Conservation (phyloP, 2,888 invertebrate genomes). For the Ceriagrion tenellum region DNA sequence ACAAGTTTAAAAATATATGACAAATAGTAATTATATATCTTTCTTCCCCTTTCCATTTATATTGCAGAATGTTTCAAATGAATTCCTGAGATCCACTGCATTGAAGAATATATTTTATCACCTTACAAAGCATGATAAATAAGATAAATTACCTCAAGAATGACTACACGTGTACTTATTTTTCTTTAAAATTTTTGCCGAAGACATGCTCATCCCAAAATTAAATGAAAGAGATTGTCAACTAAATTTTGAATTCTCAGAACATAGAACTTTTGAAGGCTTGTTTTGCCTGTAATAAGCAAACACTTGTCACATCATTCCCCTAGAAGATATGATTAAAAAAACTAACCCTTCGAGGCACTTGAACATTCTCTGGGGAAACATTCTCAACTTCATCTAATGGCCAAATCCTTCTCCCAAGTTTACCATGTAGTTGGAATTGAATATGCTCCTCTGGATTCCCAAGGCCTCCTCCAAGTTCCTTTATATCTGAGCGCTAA, state of each 20-base stretch:
- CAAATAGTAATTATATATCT: constrained; percentile 28
- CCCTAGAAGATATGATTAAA: constrained; percentile 11
- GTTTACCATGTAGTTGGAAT: constrained; percentile 30
- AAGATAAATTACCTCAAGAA: constrained; percentile 29
- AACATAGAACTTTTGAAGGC: background rate
- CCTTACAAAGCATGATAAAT: background rate
- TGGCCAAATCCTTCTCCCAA: constrained; percentile 28
- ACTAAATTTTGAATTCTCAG: background rate
- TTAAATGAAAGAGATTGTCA: background rate
- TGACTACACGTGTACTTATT: background rate
- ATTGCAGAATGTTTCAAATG: background rate
- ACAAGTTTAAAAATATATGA: constrained; percentile 54
- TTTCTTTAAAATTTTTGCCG: background rate
- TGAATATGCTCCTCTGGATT: constrained; percentile 26
- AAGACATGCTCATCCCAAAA: background rate
- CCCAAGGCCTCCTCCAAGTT: constrained; percentile 1
- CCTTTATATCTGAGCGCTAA: background rate
- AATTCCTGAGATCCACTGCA: constrained; percentile 57
- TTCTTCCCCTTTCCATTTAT: background rate
- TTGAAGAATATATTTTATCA: background rate
- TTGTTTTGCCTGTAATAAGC: background rate
- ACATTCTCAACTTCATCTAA: background rate
- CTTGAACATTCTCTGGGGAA: constrained; percentile 53
- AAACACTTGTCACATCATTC: background rate
- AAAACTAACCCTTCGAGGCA: constrained; percentile 54